Evolutionary conservation across 2,888 invertebrate species (phyloP).

Genomic region (Stenoptilia bipunctidactyla): DNA sequence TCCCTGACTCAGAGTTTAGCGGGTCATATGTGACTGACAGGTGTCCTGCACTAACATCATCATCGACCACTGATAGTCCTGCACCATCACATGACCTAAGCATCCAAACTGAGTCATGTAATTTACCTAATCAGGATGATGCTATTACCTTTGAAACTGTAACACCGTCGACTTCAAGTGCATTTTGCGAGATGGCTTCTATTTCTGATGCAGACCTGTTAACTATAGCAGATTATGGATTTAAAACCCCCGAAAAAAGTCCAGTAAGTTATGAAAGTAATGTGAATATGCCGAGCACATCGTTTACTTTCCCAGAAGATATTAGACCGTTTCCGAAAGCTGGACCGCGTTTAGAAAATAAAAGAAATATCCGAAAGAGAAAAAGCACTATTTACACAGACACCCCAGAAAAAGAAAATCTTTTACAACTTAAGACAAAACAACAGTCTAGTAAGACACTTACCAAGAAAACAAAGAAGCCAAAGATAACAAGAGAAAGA

Average conservation of each 20-base stretch:
- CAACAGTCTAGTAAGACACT: constrained; percentile 1
- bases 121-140: not conserved
- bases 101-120: not conserved
- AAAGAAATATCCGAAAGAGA: constrained; percentile 3
- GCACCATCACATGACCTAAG: constrained; percentile 1
- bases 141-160: constrained; percentile 1
- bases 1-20: constrained; percentile 14
- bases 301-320: constrained; percentile 4
- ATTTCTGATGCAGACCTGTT: not conserved
- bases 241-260: too few species aligned
- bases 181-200: not conserved
- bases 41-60: constrained; percentile 3
- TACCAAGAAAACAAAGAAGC: too few species aligned
- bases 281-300: not conserved
- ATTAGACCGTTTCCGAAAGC: constrained; percentile 4
- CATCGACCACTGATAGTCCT: not conserved
- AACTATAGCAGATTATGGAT: too few species aligned
- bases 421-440: constrained; percentile 4
- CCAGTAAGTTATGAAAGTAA: not conserved
- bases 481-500: too few species aligned
- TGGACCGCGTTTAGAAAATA: constrained; percentile 4
- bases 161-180: not conserved
- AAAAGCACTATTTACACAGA: constrained; percentile 1
- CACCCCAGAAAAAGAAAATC: constrained; percentile 6
- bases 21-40: constrained; percentile 11